Evolutionary conservation across 2,113 vertebrate species (phyloP).

Genomic region (Aythya baeri): DNA sequence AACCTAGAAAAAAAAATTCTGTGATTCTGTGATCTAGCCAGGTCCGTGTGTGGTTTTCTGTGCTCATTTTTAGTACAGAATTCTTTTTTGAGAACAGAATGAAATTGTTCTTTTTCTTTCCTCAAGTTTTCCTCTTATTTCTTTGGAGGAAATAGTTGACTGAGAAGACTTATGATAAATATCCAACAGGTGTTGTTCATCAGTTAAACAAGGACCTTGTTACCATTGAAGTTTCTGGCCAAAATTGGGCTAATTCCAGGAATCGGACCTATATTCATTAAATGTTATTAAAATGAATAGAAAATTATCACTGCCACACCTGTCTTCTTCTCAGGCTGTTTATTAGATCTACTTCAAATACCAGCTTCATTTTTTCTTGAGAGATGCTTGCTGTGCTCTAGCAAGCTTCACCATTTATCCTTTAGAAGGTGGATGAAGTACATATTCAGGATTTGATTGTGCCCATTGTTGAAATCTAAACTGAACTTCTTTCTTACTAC

Average conservation of each 20-base stretch:
- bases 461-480: neutral
- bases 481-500: neutral
- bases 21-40: no score
- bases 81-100: neutral
- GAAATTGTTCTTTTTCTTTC: neutral
- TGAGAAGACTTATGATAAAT: neutral
- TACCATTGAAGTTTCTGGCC: neutral
- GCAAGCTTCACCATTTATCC: neutral
- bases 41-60: neutral
- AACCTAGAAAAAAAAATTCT: no score
- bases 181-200: neutral
- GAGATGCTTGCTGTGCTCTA: neutral
- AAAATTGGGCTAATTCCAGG: neutral
- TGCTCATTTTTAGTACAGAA: neutral
- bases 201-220: neutral
- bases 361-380: neutral
- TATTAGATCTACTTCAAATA: neutral
- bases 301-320: neutral
- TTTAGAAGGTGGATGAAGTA: neutral
- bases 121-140: no score
- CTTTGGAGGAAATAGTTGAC: neutral
- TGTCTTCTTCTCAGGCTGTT: neutral
- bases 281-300: neutral
- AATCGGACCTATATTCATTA: neutral
- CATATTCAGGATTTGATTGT: neutral